phyloP scores from a whole-genome alignment of 92 coral and sea anemone species.

The Umimayanthus chanpuru region DNA sequence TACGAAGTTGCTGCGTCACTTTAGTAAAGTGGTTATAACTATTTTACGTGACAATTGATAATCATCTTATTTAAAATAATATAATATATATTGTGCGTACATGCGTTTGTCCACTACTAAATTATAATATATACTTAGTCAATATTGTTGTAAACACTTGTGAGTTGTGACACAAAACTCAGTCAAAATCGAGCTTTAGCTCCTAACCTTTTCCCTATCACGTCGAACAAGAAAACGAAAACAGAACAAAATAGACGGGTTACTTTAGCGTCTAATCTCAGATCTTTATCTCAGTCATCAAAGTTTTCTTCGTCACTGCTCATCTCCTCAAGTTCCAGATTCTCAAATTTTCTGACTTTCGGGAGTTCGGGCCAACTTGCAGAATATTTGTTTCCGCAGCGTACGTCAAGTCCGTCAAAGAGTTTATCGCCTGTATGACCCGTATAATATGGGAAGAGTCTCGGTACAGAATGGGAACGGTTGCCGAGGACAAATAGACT shows the following conservation, averaged over 20 bases:
- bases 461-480: constrained; percentile 36
- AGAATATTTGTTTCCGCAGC: background rate
- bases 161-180: background rate
- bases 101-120: background rate
- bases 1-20: background rate
- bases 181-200: background rate
- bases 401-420: background rate
- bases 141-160: background rate
- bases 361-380: constrained; percentile 38
- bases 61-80: too few species aligned
- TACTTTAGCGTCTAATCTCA: background rate
- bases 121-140: background rate
- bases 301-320: constrained; percentile 29
- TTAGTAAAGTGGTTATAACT: background rate
- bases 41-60: background rate
- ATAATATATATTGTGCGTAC: background rate
- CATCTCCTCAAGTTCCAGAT: background rate
- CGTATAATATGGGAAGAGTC: background rate
- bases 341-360: constrained; percentile 14
- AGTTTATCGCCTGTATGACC: background rate
- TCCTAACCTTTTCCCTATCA: background rate
- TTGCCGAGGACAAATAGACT: background rate
- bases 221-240: background rate
- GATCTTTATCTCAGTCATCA: background rate
- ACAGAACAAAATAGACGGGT: background rate